phyloP scores from a whole-genome alignment of 2,113 vertebrate species.

The Porphyrio hochstetteri region DNA sequence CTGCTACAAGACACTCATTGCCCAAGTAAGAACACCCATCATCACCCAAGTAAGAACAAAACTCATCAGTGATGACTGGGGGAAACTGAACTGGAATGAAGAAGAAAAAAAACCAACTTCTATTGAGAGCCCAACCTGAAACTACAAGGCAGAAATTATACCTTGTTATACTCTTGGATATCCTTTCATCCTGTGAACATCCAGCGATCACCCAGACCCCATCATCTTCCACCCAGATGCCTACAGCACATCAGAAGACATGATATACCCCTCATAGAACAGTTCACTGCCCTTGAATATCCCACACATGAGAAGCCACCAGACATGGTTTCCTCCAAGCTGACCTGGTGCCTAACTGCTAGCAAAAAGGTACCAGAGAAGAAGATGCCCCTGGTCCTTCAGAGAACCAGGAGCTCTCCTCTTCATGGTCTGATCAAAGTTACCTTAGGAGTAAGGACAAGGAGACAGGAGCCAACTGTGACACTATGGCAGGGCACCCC shows the following conservation, averaged over 20 bases:
- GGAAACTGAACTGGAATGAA: neutral
- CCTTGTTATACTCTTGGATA: accelerated
- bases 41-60: neutral
- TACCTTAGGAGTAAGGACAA: neutral
- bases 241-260: neutral
- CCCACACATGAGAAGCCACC: neutral
- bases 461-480: neutral
- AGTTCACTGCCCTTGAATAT: neutral
- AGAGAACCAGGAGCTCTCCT: neutral
- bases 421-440: neutral
- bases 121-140: neutral
- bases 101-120: neutral
- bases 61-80: neutral
- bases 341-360: neutral
- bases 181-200: accelerated
- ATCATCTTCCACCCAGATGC: neutral
- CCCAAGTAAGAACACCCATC: too few species aligned
- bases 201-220: neutral
- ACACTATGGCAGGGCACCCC: neutral
- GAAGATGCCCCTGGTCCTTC: neutral
- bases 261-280: accelerated
- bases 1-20: neutral
- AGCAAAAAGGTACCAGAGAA: neutral
- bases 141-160: neutral
- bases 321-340: neutral